phyloP scores from a whole-genome alignment of 1,140 invertebrate genomes.

The Lysiphlebus fabarum region DNA sequence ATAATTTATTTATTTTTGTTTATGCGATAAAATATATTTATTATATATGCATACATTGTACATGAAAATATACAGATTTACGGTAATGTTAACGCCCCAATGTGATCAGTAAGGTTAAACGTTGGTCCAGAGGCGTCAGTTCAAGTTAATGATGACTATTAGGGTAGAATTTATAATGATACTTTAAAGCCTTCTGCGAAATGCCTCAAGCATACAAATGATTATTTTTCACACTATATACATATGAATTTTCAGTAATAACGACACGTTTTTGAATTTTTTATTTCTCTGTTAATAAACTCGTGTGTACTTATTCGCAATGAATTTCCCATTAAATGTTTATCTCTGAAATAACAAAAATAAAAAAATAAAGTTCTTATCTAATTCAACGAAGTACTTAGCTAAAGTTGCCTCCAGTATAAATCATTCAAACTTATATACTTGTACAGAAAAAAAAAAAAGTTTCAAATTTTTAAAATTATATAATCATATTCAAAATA shows the following conservation, averaged over 20 bases:
- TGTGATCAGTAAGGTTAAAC: conserved; percentile 30
- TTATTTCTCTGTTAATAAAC: conserved; percentile 1
- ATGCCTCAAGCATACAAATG: conserved; percentile 16
- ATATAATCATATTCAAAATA: too few species aligned
- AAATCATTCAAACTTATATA: too few species aligned
- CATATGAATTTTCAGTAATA: conserved; percentile 12
- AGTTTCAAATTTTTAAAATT: too few species aligned
- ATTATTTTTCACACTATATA: conserved; percentile 17
- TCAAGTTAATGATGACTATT: conserved; percentile 37
- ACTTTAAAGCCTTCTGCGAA: too few species aligned
- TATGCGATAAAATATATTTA: too few species aligned
- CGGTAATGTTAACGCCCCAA: conserved; percentile 16
- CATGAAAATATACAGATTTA: background rate
- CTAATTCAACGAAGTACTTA: too few species aligned
- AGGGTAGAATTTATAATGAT: conserved; percentile 22
- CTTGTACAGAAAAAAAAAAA: too few species aligned
- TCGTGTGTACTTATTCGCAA: conserved; percentile 3
- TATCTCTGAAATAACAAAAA: too few species aligned
- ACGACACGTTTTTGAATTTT: conserved; percentile 13
- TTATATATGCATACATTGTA: too few species aligned
- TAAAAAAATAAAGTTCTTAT: too few species aligned
- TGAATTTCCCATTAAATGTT: conserved; percentile 9
- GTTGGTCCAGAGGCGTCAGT: conserved; percentile 27
- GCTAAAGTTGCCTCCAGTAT: too few species aligned
- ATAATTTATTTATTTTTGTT: too few species aligned